Conservation (phyloP, 1,140 invertebrate genomes). For the Atta texana region DNA sequence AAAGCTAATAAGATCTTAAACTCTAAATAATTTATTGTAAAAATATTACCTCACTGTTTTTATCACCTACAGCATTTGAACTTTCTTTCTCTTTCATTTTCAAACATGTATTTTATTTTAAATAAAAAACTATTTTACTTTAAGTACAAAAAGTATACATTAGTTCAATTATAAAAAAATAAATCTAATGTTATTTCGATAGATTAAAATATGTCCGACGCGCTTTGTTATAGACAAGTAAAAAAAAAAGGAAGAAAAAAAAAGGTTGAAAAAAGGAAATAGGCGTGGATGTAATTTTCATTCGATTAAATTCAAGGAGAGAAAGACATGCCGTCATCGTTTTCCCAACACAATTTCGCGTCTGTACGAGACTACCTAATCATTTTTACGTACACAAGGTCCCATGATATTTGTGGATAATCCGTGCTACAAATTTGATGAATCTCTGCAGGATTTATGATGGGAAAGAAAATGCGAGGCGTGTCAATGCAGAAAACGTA, state of each 20-base stretch:
- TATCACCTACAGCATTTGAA: no score
- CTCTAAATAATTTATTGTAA: no score
- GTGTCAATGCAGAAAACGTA: background rate
- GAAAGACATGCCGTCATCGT: background rate
- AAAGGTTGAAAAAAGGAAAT: background rate
- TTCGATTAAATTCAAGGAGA: slow-evolving; percentile 38
- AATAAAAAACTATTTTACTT: no score
- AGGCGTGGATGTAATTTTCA: slow-evolving; percentile 11
- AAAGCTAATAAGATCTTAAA: no score
- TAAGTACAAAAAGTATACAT: no score
- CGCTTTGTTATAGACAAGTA: background rate
- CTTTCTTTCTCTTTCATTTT: no score
- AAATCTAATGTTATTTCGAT: background rate
- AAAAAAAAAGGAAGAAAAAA: background rate
- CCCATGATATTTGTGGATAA: background rate
- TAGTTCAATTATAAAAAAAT: no score
- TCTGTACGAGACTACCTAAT: background rate
- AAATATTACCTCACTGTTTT: no score
- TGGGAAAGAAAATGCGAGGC: background rate
- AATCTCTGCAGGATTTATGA: background rate
- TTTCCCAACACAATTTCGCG: background rate
- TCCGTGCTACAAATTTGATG: background rate
- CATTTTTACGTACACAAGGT: slow-evolving; percentile 12
- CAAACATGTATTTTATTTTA: no score
- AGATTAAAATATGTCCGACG: slow-evolving; percentile 12